phyloP scores from a whole-genome alignment of 2,797 vertebrate genomes.

The Danionella dracula region DNA sequence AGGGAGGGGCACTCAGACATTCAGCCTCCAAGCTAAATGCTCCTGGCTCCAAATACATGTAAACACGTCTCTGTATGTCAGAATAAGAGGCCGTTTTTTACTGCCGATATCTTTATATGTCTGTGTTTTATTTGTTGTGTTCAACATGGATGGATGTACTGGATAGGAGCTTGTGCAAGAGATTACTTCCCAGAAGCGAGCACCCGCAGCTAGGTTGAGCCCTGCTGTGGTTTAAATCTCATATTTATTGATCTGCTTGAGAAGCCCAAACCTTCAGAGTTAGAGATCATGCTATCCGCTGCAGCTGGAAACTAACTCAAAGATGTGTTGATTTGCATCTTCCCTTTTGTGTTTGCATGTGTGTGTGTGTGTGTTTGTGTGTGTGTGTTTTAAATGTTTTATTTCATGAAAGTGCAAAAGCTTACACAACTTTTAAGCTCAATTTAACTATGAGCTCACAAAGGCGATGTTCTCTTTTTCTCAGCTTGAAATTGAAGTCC shows the following conservation, averaged over 20 bases:
- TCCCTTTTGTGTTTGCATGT: too few species aligned
- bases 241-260: slow-evolving; percentile 33
- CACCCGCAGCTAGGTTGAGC: background rate
- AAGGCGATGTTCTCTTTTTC: background rate
- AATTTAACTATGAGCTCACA: too few species aligned
- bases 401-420: too few species aligned
- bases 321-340: background rate
- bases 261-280: slow-evolving; percentile 15
- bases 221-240: slow-evolving; percentile 16
- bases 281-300: background rate
- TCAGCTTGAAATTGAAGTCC: slow-evolving; percentile 1
- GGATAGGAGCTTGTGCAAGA: background rate
- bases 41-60: slow-evolving; percentile 40
- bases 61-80: slow-evolving; percentile 40
- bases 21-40: slow-evolving; percentile 43
- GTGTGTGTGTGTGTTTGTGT: too few species aligned
- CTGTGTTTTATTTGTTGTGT: background rate
- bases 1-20: slow-evolving; percentile 44
- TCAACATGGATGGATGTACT: background rate
- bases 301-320: background rate
- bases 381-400: too few species aligned
- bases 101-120: background rate
- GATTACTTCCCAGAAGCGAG: background rate
- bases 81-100: background rate
- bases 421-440: too few species aligned